These are phyloP conservation scores for Alloplasta piceator DNA, from an alignment of 2,888 invertebrate genomes.

Conservation along the genomic window DNA sequence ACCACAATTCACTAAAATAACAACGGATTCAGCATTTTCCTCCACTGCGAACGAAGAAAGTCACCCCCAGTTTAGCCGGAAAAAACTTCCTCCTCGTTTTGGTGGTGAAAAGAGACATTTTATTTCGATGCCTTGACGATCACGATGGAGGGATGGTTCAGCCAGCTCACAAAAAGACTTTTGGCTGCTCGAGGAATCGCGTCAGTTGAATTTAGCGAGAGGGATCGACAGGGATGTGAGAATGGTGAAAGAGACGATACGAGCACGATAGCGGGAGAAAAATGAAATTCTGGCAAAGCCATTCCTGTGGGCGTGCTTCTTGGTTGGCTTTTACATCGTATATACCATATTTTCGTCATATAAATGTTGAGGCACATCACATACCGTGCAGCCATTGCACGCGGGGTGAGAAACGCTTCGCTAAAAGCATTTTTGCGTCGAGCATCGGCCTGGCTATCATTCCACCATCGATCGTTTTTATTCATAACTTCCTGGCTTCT, in stretches of 20 bases:
- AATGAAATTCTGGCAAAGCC: conserved; percentile 37
- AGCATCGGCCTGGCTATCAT: conserved; percentile 79
- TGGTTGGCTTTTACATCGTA: conserved; percentile 9
- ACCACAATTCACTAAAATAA: too few relatives aligned
- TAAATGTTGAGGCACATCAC: neutral
- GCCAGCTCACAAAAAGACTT: conserved; percentile 35
- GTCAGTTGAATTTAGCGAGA: conserved; percentile 20
- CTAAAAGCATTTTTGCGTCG: conserved; percentile 83
- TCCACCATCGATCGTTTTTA: conserved; percentile 79
- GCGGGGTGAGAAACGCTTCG: conserved; percentile 73
- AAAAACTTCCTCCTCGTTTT: neutral
- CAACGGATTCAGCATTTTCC: too few relatives aligned
- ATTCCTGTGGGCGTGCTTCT: conserved; percentile 58
- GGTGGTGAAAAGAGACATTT: conserved; percentile 27
- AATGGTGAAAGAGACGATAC: conserved; percentile 33
- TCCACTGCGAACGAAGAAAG: too few relatives aligned
- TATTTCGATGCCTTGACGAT: conserved; percentile 35
- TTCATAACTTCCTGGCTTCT: conserved; percentile 74
- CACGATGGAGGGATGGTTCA: neutral
- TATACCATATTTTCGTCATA: neutral
- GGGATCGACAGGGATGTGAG: conserved; percentile 8
- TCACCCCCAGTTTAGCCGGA: too few relatives aligned
- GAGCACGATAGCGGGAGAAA: conserved; percentile 29
- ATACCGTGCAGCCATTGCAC: conserved; percentile 23
- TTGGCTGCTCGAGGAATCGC: conserved; percentile 31